A percentile compares a stretch with the other conserved stretches of the same genome.
phyloP scores from a whole-genome alignment of 2,113 vertebrate genomes.

The Macheiramphus alcinus region DNA sequence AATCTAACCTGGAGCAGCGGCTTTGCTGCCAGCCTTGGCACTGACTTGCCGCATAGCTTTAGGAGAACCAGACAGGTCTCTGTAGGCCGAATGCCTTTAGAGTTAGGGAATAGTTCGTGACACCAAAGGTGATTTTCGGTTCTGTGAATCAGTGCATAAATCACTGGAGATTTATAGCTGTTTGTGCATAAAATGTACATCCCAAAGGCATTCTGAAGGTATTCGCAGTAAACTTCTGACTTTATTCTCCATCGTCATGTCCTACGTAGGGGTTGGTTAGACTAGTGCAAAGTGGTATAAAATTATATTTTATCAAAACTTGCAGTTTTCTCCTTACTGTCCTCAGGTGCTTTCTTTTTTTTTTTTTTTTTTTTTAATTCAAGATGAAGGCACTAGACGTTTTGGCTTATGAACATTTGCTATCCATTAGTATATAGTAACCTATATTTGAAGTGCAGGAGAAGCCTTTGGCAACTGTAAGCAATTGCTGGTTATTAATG shows the following conservation, averaged over 20 bases:
- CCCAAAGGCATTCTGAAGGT: neutral
- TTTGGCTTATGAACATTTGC: neutral
- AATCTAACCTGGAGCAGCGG: neutral
- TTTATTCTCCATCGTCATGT: neutral
- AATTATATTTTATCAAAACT: neutral
- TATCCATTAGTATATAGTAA: neutral
- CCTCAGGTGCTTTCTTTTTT: neutral
- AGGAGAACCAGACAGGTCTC: neutral
- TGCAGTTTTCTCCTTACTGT: neutral
- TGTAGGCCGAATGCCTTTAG: neutral
- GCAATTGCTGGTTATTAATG: constrained; percentile 37
- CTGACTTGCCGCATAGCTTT: neutral
- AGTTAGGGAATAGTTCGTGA: neutral
- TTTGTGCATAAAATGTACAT: neutral
- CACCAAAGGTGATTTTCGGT: neutral
- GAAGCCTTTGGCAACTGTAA: constrained; percentile 18
- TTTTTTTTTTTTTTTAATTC: neutral
- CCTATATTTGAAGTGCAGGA: neutral
- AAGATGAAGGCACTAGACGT: neutral
- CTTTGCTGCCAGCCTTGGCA: neutral
- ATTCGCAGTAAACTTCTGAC: neutral
- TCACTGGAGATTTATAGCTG: neutral
- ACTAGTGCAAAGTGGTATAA: neutral
- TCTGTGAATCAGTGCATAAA: neutral
- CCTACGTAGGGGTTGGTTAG: neutral